A percentile compares a stretch with the other conserved stretches of the same genome.
These are phyloP conservation scores for Sebastolobus altivelis DNA, from an alignment of 2,797 vertebrate genomes.

Conservation along the genomic window DNA sequence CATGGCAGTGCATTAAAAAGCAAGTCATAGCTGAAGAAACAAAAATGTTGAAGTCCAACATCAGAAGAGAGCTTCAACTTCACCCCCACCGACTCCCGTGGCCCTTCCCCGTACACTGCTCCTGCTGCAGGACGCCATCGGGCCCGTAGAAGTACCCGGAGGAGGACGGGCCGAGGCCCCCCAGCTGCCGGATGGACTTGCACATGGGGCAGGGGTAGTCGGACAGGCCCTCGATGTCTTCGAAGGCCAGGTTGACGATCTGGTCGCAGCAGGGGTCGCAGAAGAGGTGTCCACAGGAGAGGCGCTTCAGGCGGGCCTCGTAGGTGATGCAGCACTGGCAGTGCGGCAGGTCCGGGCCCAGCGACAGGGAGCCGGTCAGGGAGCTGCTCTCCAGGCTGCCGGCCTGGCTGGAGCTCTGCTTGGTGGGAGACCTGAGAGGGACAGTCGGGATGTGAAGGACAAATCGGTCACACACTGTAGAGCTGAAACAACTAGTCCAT, in stretches of 20 bases:
- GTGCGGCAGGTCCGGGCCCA: slow-evolving; percentile 84
- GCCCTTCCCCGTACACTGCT: slow-evolving; percentile 64
- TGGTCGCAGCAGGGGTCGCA: slow-evolving; percentile 85
- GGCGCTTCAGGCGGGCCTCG: slow-evolving; percentile 82
- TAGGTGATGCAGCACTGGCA: slow-evolving; percentile 87
- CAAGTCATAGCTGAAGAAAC: neutral
- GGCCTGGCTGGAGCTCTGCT: slow-evolving; percentile 79
- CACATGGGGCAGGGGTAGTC: slow-evolving; percentile 89
- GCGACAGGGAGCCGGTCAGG: slow-evolving; percentile 83
- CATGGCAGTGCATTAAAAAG: slow-evolving; percentile 32
- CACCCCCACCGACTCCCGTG: slow-evolving; percentile 71
- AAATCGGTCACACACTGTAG: neutral
- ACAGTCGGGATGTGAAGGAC: neutral
- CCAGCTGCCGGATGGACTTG: slow-evolving; percentile 82
- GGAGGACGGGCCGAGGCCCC: slow-evolving; percentile 71
- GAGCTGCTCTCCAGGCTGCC: slow-evolving; percentile 87
- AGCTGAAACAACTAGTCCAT: neutral
- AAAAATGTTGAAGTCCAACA: neutral
- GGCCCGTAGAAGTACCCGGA: slow-evolving; percentile 74
- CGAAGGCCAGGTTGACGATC: slow-evolving; percentile 88
- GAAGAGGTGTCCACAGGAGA: slow-evolving; percentile 87
- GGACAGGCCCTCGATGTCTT: slow-evolving; percentile 87
- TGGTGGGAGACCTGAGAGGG: slow-evolving; percentile 81
- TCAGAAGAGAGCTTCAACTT: slow-evolving; percentile 1
- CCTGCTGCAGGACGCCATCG: slow-evolving; percentile 71